A percentile compares a stretch with the other conserved stretches of the same genome.
Evolutionary conservation across 2,888 invertebrate species (phyloP).

Genomic region (Thera obeliscata): DNA sequence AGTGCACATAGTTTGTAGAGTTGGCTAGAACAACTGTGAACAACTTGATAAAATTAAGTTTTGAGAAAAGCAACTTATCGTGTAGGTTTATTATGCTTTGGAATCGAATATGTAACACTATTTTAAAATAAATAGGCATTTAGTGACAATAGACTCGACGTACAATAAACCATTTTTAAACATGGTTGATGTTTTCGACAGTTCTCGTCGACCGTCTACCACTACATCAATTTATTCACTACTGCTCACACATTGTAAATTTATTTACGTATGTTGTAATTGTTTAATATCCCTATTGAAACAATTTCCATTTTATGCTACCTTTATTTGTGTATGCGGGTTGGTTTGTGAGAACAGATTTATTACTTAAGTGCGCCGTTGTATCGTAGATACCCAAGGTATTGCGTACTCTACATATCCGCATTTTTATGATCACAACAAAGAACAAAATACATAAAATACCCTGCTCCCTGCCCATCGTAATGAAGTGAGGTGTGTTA

Average conservation of each 20-base stretch:
- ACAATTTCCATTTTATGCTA: neutral
- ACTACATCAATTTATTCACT: constrained; percentile 18
- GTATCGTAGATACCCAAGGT: neutral
- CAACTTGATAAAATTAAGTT: too few relatives aligned
- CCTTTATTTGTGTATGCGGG: neutral
- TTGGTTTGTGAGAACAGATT: constrained; percentile 1
- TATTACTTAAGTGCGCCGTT: constrained; percentile 23
- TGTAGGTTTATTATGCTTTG: too few relatives aligned
- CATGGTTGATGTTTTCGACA: too few relatives aligned
- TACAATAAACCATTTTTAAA: too few relatives aligned
- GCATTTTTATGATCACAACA: neutral
- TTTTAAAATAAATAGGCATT: too few relatives aligned
- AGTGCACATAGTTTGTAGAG: constrained; percentile 21
- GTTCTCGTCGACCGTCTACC: neutral
- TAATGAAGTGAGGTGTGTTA: too few relatives aligned
- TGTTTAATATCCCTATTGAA: too few relatives aligned
- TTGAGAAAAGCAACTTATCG: too few relatives aligned
- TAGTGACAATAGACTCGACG: too few relatives aligned
- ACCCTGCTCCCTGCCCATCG: too few relatives aligned
- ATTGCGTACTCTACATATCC: neutral
- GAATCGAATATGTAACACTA: too few relatives aligned
- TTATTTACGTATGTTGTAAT: constrained; percentile 5
- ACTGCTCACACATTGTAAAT: constrained; percentile 43
- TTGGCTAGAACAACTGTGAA: constrained; percentile 5
- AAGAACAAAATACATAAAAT: neutral